A percentile compares a stretch with the other conserved stretches of the same genome.
Evolutionary conservation across 2,113 vertebrate genomes (phyloP).

Genomic region (Proterorhinus semilunaris): DNA sequence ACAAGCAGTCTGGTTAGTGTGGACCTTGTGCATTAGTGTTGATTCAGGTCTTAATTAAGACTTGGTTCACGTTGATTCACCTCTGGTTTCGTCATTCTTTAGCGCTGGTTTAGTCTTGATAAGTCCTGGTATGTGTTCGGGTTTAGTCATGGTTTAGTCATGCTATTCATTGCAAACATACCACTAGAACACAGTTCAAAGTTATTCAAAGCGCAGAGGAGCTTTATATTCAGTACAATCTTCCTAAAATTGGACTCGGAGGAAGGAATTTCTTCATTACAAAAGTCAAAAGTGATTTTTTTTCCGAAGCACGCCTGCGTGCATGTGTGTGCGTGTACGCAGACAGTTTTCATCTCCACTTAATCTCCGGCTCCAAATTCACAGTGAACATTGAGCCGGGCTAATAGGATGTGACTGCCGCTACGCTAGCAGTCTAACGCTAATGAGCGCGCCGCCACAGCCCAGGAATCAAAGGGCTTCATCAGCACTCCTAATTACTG

Average conservation of each 20-base stretch:
- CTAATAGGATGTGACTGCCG: slow-evolving; percentile 76
- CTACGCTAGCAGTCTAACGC: slow-evolving; percentile 62
- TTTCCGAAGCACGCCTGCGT: neutral
- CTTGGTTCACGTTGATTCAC: neutral
- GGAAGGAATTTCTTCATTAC: slow-evolving; percentile 46
- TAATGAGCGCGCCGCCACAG: slow-evolving; percentile 70
- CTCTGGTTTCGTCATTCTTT: neutral
- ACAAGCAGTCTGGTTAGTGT: too few species aligned
- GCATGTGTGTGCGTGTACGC: slow-evolving; percentile 21
- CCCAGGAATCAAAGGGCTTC: slow-evolving; percentile 70
- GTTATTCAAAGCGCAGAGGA: neutral
- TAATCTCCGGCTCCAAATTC: slow-evolving; percentile 74
- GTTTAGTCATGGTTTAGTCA: too few species aligned
- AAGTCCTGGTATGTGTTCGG: neutral
- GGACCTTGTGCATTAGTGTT: neutral
- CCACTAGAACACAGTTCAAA: neutral
- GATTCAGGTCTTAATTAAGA: neutral
- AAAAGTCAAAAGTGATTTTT: slow-evolving; percentile 29
- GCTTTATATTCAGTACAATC: neutral
- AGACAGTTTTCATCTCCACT: slow-evolving; percentile 69
- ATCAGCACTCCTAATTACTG: slow-evolving; percentile 75
- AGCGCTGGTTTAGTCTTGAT: neutral
- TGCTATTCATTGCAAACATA: too few species aligned
- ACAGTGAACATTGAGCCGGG: slow-evolving; percentile 70
- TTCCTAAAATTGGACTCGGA: neutral